These are phyloP conservation scores for Ennomos erosarius DNA, from an alignment of 2,888 invertebrate species.

Conservation along the genomic window DNA sequence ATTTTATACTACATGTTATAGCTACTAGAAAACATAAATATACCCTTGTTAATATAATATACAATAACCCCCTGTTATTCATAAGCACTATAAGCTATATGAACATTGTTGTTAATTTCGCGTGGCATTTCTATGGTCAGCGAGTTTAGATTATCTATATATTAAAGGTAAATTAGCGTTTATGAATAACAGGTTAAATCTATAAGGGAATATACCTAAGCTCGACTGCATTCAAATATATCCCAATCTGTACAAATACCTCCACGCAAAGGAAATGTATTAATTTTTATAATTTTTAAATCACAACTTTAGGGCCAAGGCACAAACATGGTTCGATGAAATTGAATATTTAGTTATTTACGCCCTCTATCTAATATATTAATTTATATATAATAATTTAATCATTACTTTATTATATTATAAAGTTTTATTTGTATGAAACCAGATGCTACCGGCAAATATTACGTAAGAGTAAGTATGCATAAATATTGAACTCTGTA, in stretches of 20 bases:
- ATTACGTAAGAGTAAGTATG: conserved; percentile 6
- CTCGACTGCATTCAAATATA: conserved; percentile 46
- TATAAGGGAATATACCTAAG: conserved; percentile 31
- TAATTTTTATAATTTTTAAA: conserved; percentile 53
- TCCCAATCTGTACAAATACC: conserved; percentile 51
- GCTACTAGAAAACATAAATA: conserved; percentile 15
- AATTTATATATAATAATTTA: conserved; percentile 27
- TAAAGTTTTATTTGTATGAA: conserved; percentile 29
- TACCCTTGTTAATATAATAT: conserved; percentile 19
- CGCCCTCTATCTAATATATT: conserved; percentile 58
- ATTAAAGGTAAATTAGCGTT: too few species aligned
- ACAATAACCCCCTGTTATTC: too few species aligned
- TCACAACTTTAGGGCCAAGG: conserved; percentile 80
- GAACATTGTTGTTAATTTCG: too few species aligned
- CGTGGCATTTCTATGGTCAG: too few species aligned
- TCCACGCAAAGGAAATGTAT: conserved; percentile 39
- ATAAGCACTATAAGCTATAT: too few species aligned
- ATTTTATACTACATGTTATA: background rate
- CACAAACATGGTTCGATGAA: conserved; percentile 73
- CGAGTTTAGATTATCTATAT: too few species aligned
- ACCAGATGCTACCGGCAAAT: conserved; percentile 35
- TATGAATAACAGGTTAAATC: conserved; percentile 5
- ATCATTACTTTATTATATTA: conserved; percentile 1
- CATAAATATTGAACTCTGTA: conserved; percentile 22
- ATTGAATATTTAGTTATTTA: conserved; percentile 55